These are phyloP conservation scores for Rhabdophis nuchalis DNA, from an alignment of 2,797 vertebrate species.

Conservation along the genomic window DNA sequence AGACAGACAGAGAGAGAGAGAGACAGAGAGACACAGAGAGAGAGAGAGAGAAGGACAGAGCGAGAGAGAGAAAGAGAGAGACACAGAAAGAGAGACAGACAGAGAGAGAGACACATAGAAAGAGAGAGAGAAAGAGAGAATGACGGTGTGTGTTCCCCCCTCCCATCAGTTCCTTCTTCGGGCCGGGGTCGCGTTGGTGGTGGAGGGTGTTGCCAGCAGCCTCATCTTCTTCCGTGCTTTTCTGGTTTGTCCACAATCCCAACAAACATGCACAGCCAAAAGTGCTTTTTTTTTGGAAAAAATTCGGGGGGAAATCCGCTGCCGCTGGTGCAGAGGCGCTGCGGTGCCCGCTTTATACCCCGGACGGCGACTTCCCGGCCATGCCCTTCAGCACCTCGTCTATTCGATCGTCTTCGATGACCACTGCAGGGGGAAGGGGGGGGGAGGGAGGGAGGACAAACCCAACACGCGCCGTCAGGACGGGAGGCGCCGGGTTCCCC, in stretches of 20 bases:
- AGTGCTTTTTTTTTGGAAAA: conserved; percentile 74
- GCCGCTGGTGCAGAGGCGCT: conserved; percentile 68
- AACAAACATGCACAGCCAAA: conserved; percentile 87
- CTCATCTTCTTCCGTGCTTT: conserved; percentile 71
- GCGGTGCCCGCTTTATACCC: conserved; percentile 82
- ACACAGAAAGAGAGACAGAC: conserved; percentile 14
- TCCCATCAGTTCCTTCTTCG: conserved; percentile 63
- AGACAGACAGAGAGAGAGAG: too few relatives aligned
- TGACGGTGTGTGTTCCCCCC: conserved; percentile 39
- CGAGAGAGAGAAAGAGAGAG: conserved; percentile 21
- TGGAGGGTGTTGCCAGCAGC: conserved; percentile 85
- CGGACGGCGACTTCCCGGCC: conserved; percentile 94
- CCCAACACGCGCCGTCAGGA: neutral
- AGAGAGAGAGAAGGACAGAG: conserved; percentile 42
- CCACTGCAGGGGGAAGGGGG: conserved; percentile 75
- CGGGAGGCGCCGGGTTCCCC: neutral
- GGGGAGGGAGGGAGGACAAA: neutral
- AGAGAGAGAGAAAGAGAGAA: conserved; percentile 31
- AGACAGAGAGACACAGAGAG: conserved; percentile 19
- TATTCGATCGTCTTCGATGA: conserved; percentile 99
- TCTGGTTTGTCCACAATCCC: conserved; percentile 70
- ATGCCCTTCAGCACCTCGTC: conserved; percentile 98
- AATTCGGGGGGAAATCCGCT: conserved; percentile 78
- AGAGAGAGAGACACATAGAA: too few relatives aligned
- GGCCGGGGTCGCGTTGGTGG: conserved; percentile 76